phyloP scores from a whole-genome alignment of 2,113 vertebrate species.

The Actenoides lindsayi region DNA sequence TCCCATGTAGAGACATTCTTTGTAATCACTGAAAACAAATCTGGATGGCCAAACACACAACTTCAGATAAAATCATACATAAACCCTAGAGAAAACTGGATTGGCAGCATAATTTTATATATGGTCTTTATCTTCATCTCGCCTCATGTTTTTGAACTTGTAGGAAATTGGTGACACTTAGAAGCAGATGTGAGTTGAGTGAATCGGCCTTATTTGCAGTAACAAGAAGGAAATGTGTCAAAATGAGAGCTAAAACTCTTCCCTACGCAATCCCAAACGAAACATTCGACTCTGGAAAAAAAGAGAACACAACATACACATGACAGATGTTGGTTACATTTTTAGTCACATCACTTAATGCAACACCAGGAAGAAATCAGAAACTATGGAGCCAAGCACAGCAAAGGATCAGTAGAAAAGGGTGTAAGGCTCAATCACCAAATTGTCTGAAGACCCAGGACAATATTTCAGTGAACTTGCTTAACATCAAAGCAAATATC shows the following conservation, averaged over 20 bases:
- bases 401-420: not conserved
- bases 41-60: not conserved
- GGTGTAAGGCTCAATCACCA: not conserved
- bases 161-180: constrained; percentile 55
- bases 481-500: not conserved
- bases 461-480: not conserved
- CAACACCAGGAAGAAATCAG: not conserved
- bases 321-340: not conserved
- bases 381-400: not conserved
- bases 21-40: not conserved
- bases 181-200: constrained; percentile 45
- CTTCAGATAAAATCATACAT: constrained; percentile 27
- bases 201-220: constrained; percentile 12
- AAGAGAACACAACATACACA: not conserved
- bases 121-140: constrained; percentile 25
- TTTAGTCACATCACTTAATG: not conserved
- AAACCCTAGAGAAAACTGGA: constrained; percentile 18
- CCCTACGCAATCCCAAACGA: constrained; percentile 10
- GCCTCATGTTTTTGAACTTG: constrained; percentile 38
- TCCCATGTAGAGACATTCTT: not conserved
- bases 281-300: not conserved
- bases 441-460: not conserved
- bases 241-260: constrained; percentile 39
- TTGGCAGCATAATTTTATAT: constrained; percentile 7
- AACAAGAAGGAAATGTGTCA: constrained; percentile 28